Evolutionary conservation across 1,140 invertebrate species (phyloP).

Genomic region (Caerostris darwini): DNA sequence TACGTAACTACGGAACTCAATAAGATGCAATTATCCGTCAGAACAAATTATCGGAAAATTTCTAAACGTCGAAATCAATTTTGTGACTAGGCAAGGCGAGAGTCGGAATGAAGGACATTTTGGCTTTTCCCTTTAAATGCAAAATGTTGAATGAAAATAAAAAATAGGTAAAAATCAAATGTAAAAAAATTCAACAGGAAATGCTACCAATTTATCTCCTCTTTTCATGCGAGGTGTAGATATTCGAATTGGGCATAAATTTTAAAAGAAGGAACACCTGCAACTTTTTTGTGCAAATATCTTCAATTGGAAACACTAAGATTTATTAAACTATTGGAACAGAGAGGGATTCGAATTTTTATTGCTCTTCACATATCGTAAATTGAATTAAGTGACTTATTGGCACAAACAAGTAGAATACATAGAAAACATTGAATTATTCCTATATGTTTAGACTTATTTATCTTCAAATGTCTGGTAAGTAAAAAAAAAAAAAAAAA

Average conservation of each 20-base stretch:
- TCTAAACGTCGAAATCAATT: conserved; percentile 54
- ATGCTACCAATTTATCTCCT: conserved; percentile 20
- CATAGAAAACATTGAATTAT: too few relatives aligned
- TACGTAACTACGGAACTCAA: conserved; percentile 42
- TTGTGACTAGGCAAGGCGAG: not conserved
- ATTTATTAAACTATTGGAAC: conserved; percentile 4
- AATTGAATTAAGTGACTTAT: not conserved
- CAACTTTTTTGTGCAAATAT: not conserved
- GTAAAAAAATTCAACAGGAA: not conserved
- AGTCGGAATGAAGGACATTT: not conserved
- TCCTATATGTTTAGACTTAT: too few relatives aligned
- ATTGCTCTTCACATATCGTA: not conserved
- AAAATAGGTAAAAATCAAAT: not conserved
- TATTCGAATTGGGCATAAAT: conserved; percentile 36
- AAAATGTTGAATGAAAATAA: not conserved
- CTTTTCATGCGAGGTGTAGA: not conserved
- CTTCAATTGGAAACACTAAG: not conserved
- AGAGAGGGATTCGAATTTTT: not conserved
- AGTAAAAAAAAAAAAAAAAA: too few relatives aligned
- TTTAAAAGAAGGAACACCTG: not conserved
- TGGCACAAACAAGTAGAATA: not conserved
- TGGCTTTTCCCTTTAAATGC: conserved; percentile 21
- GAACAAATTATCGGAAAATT: conserved; percentile 62
- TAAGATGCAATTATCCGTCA: conserved; percentile 61
- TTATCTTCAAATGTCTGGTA: too few relatives aligned